These are phyloP conservation scores for Ammodytes dubius DNA, from an alignment of 2,113 vertebrate genomes.

Conservation along the genomic window DNA sequence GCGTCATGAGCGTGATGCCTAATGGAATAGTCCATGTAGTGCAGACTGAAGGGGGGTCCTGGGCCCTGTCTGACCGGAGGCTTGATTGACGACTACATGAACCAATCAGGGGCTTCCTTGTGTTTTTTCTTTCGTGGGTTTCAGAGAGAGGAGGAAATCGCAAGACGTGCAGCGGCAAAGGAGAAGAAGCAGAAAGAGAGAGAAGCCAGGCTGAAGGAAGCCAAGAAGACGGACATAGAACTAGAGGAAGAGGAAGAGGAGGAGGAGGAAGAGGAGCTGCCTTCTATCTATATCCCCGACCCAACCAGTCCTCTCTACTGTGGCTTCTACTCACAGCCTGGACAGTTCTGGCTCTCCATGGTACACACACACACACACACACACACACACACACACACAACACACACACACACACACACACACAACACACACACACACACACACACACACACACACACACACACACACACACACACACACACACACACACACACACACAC, in stretches of 20 bases:
- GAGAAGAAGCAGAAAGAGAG: slow-evolving; percentile 71
- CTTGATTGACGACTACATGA: no score
- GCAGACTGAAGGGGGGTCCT: no score
- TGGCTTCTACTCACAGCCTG: slow-evolving; percentile 92
- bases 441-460: no score
- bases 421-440: no score
- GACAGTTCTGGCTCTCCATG: slow-evolving; percentile 95
- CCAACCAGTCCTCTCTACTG: slow-evolving; percentile 90
- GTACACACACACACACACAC: slow-evolving; percentile 73
- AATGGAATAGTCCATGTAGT: no score
- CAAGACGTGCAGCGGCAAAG: slow-evolving; percentile 76
- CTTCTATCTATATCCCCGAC: slow-evolving; percentile 84
- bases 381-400: slow-evolving; percentile 8
- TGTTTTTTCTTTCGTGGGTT: slow-evolving; percentile 25
- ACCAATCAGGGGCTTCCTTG: not conserved
- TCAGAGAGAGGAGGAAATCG: slow-evolving; percentile 88
- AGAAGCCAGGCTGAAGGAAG: slow-evolving; percentile 67
- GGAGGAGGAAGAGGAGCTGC: slow-evolving; percentile 86
- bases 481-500: no score
- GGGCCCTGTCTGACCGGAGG: no score
- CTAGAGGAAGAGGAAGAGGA: slow-evolving; percentile 53
- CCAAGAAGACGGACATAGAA: slow-evolving; percentile 19
- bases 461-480: no score
- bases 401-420: no score
- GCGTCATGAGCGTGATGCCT: no score